Conservation (phyloP, 1,140 invertebrate genomes). For the Rhynchophorus ferrugineus region DNA sequence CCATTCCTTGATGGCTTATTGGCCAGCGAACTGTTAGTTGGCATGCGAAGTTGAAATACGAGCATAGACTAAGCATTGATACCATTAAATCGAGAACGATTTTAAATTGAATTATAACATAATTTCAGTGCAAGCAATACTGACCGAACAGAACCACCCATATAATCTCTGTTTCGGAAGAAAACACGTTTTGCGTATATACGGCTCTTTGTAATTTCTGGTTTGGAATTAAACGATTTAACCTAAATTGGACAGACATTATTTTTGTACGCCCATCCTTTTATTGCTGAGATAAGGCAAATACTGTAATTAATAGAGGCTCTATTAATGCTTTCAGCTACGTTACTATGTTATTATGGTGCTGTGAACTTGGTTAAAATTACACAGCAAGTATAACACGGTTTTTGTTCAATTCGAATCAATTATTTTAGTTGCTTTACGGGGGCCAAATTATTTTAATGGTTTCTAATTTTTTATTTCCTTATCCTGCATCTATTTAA, state of each 20-base stretch:
- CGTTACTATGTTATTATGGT: not conserved
- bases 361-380: not conserved
- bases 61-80: not conserved
- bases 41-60: not conserved
- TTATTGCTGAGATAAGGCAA: constrained; percentile 18
- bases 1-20: no score
- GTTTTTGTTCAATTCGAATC: not conserved
- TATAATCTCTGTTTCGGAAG: not conserved
- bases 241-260: constrained; percentile 16
- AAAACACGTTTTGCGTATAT: not conserved
- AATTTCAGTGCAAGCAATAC: not conserved
- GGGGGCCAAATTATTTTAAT: no score
- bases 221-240: constrained; percentile 2
- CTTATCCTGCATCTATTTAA: no score
- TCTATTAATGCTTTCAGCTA: constrained; percentile 11
- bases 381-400: not conserved
- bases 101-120: not conserved
- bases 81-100: not conserved
- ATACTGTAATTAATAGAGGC: constrained; percentile 21
- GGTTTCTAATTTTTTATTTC: no score
- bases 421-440: not conserved
- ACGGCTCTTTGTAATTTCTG: not conserved
- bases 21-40: no score
- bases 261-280: constrained; percentile 16
- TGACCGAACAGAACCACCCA: not conserved